Percentiles rank a stretch among this genome's conserved stretches.
These are phyloP conservation scores for Himalopsyche japonica DNA, from an alignment of 2,888 invertebrate genomes.

Conservation along the genomic window DNA sequence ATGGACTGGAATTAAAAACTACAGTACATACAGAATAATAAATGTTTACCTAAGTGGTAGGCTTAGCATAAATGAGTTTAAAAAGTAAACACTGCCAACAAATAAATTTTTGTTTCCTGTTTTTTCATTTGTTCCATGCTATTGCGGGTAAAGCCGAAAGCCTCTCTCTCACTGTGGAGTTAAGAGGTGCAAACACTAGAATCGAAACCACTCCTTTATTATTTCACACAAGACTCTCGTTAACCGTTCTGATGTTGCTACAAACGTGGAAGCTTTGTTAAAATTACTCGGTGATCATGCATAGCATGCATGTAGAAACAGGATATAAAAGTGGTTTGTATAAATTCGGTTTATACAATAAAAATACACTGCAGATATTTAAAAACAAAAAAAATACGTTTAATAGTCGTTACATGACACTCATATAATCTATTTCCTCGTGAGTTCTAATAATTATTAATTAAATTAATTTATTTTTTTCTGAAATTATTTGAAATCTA, in stretches of 20 bases:
- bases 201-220: not conserved
- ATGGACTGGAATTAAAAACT: too few relatives aligned
- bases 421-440: too few relatives aligned
- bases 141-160: not conserved
- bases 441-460: too few relatives aligned
- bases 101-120: not conserved
- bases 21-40: not conserved
- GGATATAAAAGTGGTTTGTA: too few relatives aligned
- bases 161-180: not conserved
- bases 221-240: not conserved
- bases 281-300: not conserved
- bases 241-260: not conserved
- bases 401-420: too few relatives aligned
- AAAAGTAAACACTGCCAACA: not conserved
- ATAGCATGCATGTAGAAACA: too few relatives aligned
- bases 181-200: not conserved
- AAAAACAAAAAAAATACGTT: too few relatives aligned
- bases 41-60: not conserved
- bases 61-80: not conserved
- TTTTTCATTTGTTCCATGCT: not conserved
- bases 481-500: too few relatives aligned
- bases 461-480: too few relatives aligned
- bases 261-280: not conserved
- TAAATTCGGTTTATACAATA: too few relatives aligned
- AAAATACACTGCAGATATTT: too few relatives aligned